Evolutionary conservation across 2,113 vertebrate species (phyloP), one percentile per base, ranked within the genome.

Genomic region (Actenoides lindsayi): DNA sequence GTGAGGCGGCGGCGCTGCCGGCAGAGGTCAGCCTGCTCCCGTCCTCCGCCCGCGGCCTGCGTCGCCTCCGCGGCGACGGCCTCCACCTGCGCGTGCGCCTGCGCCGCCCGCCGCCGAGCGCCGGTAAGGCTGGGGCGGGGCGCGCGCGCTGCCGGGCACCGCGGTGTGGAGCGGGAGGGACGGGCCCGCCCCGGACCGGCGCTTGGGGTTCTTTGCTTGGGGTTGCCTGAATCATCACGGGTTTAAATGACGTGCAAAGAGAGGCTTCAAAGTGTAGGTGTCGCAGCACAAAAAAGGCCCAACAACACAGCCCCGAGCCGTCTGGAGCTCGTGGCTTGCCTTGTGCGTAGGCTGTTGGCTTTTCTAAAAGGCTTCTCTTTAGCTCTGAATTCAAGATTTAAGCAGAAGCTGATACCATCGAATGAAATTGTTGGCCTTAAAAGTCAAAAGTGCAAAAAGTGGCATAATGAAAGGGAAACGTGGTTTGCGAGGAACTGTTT

Each of bases 1-100:
- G 97, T 85, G 89, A 90, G 11, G 95, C 92, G 56, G 53, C 98
- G 62, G 23, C 17, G 37, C 91, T 99, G 62, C 99, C 99, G 73
- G 83, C 97, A 97, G 99, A 97, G 96, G 98, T 99, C 97, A 97
- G 97, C 54, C 97, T 99, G 35, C 94, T 92, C 27, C 98, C 98
- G 68, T 97, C 98, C 11, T 99, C 98, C 21, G 98, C 98, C 87
- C 88, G 98, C 13, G 98, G 97, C 19, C 98, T 98, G 13, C 95
- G 93, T 16, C 97, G 86, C 1, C 87, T 98, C 11, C 48, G 88
- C 21, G 98, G 91, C 6, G 98, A 99, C 7, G 99, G 98, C 24
- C 96, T 99, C 63, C 99, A 99, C 84, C 96, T 99, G 97, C 96
- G 98, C n/a, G 37, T 99, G 89, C 98, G 98, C 37, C 95, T 98